Evolutionary conservation across 2,113 vertebrate species (phyloP).

Genomic region (Gyps fulvus): DNA sequence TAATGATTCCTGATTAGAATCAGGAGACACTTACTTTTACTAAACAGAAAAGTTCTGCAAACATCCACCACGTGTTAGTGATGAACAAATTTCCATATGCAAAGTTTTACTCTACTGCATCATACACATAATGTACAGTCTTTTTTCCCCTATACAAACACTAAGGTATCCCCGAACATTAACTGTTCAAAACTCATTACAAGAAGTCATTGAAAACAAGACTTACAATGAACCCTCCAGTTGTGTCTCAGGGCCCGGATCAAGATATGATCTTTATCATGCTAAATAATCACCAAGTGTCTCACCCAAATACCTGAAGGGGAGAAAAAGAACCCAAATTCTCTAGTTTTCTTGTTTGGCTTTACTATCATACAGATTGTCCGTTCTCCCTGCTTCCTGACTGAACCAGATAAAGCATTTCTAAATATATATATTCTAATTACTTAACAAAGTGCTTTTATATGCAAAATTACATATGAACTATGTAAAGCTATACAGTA

Average conservation of each 20-base stretch:
- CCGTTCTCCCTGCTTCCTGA: neutral
- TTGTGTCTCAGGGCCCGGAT: neutral
- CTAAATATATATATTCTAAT: neutral
- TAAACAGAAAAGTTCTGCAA: neutral
- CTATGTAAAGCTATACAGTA: neutral
- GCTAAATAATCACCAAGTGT: neutral
- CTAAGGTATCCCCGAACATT: neutral
- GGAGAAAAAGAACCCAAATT: neutral
- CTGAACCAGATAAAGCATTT: neutral
- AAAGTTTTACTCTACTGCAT: constrained; percentile 22
- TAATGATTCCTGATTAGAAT: constrained; percentile 1
- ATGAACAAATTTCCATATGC: constrained; percentile 27
- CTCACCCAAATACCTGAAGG: neutral
- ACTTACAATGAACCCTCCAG: neutral
- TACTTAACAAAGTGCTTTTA: neutral
- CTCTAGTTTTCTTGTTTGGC: neutral
- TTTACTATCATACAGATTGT: neutral
- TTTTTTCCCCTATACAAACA: constrained; percentile 21
- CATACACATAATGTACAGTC: neutral
- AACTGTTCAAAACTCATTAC: neutral
- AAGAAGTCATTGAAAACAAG: neutral
- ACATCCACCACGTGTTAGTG: neutral
- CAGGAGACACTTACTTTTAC: neutral
- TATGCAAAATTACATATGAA: neutral
- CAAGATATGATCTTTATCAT: neutral